These are phyloP conservation scores for Eulemur rufifrons DNA, from an alignment of 2,113 vertebrate species.

Conservation along the genomic window DNA sequence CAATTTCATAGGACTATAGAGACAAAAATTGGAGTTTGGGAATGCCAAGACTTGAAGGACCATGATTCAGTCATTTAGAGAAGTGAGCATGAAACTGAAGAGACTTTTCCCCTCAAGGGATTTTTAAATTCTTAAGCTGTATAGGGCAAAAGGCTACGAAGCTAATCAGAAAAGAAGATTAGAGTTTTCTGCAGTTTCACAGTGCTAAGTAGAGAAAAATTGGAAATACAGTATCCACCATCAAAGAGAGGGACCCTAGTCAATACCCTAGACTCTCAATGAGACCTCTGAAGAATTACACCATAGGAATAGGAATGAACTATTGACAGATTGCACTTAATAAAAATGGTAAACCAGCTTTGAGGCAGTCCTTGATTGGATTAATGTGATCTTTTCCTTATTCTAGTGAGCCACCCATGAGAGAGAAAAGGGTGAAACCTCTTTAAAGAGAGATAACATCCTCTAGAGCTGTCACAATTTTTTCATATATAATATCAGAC, in stretches of 20 bases:
- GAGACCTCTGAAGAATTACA: not conserved
- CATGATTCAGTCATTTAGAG: not conserved
- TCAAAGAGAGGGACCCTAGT: not conserved
- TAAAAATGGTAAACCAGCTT: conserved; percentile 1
- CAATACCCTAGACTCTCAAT: not conserved
- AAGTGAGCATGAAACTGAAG: not conserved
- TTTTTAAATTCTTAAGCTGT: conserved; percentile 21
- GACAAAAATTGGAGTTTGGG: not conserved
- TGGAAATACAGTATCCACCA: not conserved
- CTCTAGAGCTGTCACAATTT: not conserved
- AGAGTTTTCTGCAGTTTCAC: not conserved
- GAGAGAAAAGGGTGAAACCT: not conserved
- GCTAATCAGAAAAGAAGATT: not conserved
- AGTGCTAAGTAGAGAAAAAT: not conserved
- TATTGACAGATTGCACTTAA: not conserved
- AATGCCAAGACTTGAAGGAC: not conserved
- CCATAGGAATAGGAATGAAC: not conserved
- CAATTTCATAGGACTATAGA: not conserved
- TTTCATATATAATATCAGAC: not conserved
- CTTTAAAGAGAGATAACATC: not conserved
- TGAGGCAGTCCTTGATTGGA: not conserved
- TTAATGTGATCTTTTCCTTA: not conserved
- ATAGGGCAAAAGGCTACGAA: not conserved
- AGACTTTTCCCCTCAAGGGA: not conserved
- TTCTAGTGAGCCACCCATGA: not conserved